Conservation (phyloP, 2,113 vertebrate genomes). For the Piaya cayana region DNA sequence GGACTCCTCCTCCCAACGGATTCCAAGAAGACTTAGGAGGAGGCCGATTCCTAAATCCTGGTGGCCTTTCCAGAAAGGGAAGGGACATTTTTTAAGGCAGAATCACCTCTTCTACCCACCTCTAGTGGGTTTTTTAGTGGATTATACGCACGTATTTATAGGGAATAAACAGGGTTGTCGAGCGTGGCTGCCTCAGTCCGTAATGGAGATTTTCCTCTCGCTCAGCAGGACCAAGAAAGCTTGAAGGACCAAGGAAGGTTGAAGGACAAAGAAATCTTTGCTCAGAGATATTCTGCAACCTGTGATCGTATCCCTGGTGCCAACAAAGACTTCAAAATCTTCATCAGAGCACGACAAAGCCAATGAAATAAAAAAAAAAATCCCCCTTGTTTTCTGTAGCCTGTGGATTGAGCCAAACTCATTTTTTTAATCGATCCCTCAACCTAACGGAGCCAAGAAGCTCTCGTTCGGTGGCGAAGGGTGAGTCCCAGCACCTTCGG, state of each 20-base stretch:
- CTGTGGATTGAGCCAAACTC: background rate
- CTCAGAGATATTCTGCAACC: background rate
- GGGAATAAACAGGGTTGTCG: background rate
- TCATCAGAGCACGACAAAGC: background rate
- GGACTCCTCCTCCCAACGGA: background rate
- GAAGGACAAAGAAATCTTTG: background rate
- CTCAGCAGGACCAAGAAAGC: background rate
- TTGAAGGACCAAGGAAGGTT: background rate
- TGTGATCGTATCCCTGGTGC: slow-evolving; percentile 16
- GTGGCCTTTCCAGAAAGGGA: background rate
- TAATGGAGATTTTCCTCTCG: background rate
- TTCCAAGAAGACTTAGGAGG: background rate
- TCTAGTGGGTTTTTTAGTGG: background rate
- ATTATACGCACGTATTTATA: background rate
- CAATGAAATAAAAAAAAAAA: background rate
- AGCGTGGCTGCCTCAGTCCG: background rate
- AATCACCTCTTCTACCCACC: background rate
- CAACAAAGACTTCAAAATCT: background rate
- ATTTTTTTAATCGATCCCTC: background rate
- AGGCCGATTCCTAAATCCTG: background rate
- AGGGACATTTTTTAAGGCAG: background rate
- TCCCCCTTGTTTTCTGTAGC: background rate
- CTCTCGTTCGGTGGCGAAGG: background rate
- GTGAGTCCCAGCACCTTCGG: background rate
- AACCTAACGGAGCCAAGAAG: background rate